Conservation (phyloP, 1,140 invertebrate species). For the Palaemon carinicauda region DNA sequence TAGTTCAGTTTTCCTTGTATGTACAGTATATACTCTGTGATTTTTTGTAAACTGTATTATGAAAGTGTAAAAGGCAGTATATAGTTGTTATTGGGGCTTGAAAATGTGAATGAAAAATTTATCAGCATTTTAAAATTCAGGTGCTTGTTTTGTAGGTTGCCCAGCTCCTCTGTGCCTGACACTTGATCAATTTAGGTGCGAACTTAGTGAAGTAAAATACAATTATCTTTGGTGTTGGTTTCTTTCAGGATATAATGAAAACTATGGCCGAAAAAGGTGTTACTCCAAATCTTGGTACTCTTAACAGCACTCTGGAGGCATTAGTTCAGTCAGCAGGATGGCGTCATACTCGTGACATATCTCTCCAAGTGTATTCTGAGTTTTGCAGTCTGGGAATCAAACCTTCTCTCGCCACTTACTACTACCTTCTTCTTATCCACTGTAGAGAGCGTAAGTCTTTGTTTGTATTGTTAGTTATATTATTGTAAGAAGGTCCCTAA, state of each 20-base stretch:
- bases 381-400: conserved; percentile 77
- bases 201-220: background rate
- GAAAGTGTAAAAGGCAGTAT: too few species aligned
- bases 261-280: conserved; percentile 71
- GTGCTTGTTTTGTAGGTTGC: too few species aligned
- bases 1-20: too few species aligned
- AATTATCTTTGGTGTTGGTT: background rate
- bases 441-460: conserved; percentile 73
- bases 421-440: conserved; percentile 75
- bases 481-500: background rate
- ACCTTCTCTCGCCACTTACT: conserved; percentile 78
- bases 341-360: conserved; percentile 63
- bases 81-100: too few species aligned
- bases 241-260: conserved; percentile 67
- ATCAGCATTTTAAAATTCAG: too few species aligned
- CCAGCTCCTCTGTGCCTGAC: too few species aligned
- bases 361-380: conserved; percentile 72
- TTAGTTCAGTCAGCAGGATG: conserved; percentile 67
- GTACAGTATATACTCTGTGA: too few species aligned
- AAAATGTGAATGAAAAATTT: too few species aligned
- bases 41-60: too few species aligned
- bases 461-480: background rate
- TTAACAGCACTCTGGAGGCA: conserved; percentile 75
- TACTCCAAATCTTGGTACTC: conserved; percentile 76
- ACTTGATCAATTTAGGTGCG: too few species aligned